Evolutionary conservation across 1,140 invertebrate genomes (phyloP), one percentile per base, ranked within the genome.

Genomic region (Lepidostoma basale): DNA sequence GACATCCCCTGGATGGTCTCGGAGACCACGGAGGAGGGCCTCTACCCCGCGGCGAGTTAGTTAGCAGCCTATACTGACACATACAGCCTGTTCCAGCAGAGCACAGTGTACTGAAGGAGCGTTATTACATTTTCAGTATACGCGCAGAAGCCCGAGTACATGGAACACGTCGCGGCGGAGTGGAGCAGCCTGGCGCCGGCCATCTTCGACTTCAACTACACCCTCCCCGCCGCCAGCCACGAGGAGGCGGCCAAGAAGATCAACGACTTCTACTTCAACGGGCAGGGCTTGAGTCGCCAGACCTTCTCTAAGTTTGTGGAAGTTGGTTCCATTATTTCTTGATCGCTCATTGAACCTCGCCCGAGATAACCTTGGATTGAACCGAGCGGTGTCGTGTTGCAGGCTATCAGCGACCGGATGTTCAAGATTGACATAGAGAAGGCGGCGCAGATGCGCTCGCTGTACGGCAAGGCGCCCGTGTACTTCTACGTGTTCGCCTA

Each of bases 191-290:
- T 89, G 3, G 83, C 83, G 1, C 84, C 85, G n/a, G 74, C 82
- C 69, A 78, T 87, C 3, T 82, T 89, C 6, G 87, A 88, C 70
- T 88, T 83, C 70, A 87, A 89, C 67, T 82, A 88, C 69, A 88
- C 87, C 0, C 67, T 88, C 8, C 81, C 84, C 0, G 69, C 75
- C 14, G 73, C 77, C 5, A 75, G 77, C 16, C 81, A 85, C 3
- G 54, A 72, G 0, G 74, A 77, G 25, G 79, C 85, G 1, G 80
- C 84, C 0, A 73, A 73, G 10, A 79, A 84, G 72, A 86, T 89
- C 39, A 87, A 83, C 69, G 70, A 85, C 25, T 80, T 83, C 69
- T 89, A 89, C 71, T 75, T 88, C 16, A 81, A 76, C 10, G 74
- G 78, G 0, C 83, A 85, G 62, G 73, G 79, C 0, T 80, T 88